Evolutionary conservation across 2,888 invertebrate genomes (phyloP), one percentile per base, ranked within the genome.

Genomic region (Tetragnatha montana): DNA sequence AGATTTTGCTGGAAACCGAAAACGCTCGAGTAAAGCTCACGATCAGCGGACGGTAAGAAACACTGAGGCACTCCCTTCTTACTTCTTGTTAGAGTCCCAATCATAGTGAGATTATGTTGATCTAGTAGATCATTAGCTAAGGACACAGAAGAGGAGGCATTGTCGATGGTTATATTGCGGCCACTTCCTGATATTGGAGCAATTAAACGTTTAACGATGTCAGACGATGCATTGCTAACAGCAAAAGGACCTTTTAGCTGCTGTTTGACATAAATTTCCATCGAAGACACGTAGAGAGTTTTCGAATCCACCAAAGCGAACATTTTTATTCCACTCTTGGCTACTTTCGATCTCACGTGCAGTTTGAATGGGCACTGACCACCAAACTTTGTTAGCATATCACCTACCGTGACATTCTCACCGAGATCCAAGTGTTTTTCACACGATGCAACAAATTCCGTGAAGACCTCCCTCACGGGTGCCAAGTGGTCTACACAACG

Each of bases 291-390:
- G 49, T 75, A 75, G 12, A 35, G 35, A n/a, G 47, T 47, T 22
- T 22, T 75, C 3, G 75, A 8, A 75, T 75, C 75, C 75, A 75
- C 21, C 12, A 75, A 22, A 47, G 35, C 49, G 35, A 22, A 75
- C 19, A 75, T 49, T 75, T 75, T 19, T 35, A 75, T 6, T n/a
- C 75, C 75, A 8, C 35, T 22, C 7, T 75, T 75, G 8, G 6
- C 75, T 12, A 12, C 2, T 75, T 75, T 75, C 8, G 75, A 75
- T 22, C 3, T 4, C 47, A 75, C 35, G 22, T 75, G 35, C 17
- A 17, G 12, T 47, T 35, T 17, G 22, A 75, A 75, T 8, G n/a
- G 8, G n/a, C 21, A 75, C 10, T n/a, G 75, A 47, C 75, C 75
- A 3, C 75, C 3, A 7, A 75, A 75, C 10, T 17, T 47, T 47